Evolutionary conservation across 53 echinoderm and acorn worm genomes (phyloP).

Genomic region (Arbacia lixula): DNA sequence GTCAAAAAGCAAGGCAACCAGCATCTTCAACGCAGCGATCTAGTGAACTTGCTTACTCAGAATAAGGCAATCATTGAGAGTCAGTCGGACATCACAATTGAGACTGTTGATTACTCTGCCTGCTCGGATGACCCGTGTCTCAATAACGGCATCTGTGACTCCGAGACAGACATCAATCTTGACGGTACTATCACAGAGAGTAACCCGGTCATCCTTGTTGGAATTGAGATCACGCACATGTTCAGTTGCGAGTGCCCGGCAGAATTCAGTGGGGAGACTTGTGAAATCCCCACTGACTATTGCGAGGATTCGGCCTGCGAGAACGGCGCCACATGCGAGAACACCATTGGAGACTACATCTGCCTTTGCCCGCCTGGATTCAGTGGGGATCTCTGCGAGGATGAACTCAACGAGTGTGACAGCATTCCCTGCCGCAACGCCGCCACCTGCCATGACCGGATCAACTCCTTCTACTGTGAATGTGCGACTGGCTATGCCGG

Average conservation of each 20-base stretch:
- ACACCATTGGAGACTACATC: conserved; percentile 67
- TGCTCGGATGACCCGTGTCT: conserved; percentile 77
- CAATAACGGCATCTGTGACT: conserved; percentile 74
- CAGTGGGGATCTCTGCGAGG: conserved; percentile 73
- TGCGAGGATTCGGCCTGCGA: conserved; percentile 77
- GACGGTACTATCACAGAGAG: conserved; percentile 70
- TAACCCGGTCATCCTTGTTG: conserved; percentile 82
- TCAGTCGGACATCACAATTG: conserved; percentile 75
- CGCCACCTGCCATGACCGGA: conserved; percentile 71
- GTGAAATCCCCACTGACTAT: conserved; percentile 80
- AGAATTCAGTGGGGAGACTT: conserved; percentile 77
- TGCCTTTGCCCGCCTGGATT: conserved; percentile 82
- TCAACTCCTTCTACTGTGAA: conserved; percentile 76
- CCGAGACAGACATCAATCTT: conserved; percentile 58
- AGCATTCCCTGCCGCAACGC: conserved; percentile 73
- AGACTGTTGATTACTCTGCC: conserved; percentile 75
- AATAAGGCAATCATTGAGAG: conserved; percentile 79
- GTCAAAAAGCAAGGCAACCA: conserved; percentile 66
- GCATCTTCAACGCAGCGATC: conserved; percentile 66
- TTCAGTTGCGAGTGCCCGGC: conserved; percentile 74
- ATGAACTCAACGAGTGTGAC: conserved; percentile 77
- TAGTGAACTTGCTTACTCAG: conserved; percentile 62
- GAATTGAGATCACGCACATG: conserved; percentile 59
- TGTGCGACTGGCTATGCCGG: conserved; percentile 82
- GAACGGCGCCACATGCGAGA: conserved; percentile 81